These are phyloP conservation scores for Miniopterus natalensis DNA, from an alignment of 2,113 vertebrate genomes.

Conservation along the genomic window DNA sequence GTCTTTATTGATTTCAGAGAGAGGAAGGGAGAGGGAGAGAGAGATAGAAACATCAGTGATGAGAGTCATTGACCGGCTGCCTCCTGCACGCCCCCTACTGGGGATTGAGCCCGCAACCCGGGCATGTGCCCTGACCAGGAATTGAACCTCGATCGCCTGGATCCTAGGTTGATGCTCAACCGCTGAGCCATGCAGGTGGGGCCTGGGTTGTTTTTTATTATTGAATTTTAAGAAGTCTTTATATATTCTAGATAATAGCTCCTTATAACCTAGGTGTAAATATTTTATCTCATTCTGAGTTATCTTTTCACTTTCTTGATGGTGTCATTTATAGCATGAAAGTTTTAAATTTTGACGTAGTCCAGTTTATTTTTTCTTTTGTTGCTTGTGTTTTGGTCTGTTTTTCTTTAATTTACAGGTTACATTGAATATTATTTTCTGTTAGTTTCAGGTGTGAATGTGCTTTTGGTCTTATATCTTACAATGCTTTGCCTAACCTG, in stretches of 20 bases:
- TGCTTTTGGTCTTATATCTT: neutral
- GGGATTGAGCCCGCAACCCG: no score
- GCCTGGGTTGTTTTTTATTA: neutral
- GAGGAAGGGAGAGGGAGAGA: no score
- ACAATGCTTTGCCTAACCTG: neutral
- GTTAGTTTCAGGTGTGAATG: neutral
- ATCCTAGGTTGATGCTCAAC: no score
- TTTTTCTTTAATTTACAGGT: neutral
- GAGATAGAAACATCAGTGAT: no score
- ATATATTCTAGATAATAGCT: neutral
- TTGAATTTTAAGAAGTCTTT: constrained; percentile 24
- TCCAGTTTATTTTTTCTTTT: neutral
- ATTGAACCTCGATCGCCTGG: no score
- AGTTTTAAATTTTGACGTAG: constrained; percentile 3
- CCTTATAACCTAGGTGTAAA: neutral
- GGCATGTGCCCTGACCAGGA: no score
- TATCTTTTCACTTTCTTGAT: neutral
- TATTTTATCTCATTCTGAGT: constrained; percentile 23
- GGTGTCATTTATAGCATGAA: neutral
- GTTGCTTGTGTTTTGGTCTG: neutral
- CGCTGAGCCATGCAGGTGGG: no score
- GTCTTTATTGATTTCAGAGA: no score
- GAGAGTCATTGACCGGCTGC: no score
- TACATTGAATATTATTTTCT: neutral
- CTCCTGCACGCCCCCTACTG: no score